These are phyloP conservation scores for Parelbella ahira DNA, from an alignment of 2,888 invertebrate species.

Conservation along the genomic window DNA sequence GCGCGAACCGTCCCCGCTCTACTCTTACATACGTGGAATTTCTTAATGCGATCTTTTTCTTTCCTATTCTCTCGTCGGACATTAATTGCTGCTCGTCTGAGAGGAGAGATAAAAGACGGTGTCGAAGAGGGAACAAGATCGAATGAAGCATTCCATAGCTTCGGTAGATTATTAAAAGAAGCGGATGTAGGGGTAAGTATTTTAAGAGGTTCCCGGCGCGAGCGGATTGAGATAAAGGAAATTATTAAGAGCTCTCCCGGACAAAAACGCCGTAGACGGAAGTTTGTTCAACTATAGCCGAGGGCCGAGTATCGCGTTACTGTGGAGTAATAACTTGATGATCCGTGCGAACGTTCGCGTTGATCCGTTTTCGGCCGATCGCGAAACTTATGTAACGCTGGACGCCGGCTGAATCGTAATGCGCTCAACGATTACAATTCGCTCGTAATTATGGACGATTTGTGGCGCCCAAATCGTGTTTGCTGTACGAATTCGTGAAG, in stretches of 20 bases:
- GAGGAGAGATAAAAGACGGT: constrained; percentile 67
- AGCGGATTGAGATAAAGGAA: constrained; percentile 77
- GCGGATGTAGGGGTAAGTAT: constrained; percentile 79
- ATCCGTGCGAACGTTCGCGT: constrained; percentile 60
- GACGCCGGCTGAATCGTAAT: constrained; percentile 52
- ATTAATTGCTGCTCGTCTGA: constrained; percentile 68
- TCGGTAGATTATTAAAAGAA: constrained; percentile 77
- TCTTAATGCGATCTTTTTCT: constrained; percentile 58
- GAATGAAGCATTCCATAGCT: constrained; percentile 68
- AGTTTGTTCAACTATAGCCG: constrained; percentile 52
- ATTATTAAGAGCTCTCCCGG: constrained; percentile 73
- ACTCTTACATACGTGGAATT: constrained; percentile 67
- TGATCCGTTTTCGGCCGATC: constrained; percentile 46
- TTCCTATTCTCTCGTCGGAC: constrained; percentile 40
- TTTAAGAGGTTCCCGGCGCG: constrained; percentile 75
- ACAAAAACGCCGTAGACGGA: constrained; percentile 67
- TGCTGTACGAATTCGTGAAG: constrained; percentile 38
- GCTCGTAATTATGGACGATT: constrained; percentile 52
- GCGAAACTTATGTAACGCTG: constrained; percentile 57
- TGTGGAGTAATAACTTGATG: constrained; percentile 54
- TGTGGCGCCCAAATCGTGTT: constrained; percentile 39
- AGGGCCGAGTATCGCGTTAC: constrained; percentile 57
- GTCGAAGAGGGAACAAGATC: constrained; percentile 59
- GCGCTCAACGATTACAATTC: constrained; percentile 55
- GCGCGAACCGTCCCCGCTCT: constrained; percentile 41